Conservation (phyloP, 2,888 invertebrate species). For the Andrena fulva region DNA sequence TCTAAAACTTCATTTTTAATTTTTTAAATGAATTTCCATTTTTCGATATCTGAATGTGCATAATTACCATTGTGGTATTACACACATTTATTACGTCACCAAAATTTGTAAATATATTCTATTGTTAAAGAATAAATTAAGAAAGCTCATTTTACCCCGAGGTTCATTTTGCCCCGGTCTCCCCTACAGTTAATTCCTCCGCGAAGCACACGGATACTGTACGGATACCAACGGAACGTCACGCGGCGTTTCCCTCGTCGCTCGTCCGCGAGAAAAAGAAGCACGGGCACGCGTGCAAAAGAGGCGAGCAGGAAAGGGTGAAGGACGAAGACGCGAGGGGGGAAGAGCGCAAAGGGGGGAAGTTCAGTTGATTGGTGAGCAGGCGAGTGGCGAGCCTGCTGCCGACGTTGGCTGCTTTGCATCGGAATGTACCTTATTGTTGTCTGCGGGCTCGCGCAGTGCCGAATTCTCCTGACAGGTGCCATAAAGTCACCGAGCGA, state of each 20-base stretch:
- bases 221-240: not conserved
- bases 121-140: too few relatives aligned
- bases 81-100: too few relatives aligned
- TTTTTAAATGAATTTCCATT: too few relatives aligned
- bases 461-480: constrained; percentile 76
- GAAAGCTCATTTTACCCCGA: too few relatives aligned
- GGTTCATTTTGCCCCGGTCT: too few relatives aligned
- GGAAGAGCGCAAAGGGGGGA: constrained; percentile 34
- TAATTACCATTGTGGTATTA: too few relatives aligned
- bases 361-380: constrained; percentile 58
- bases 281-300: constrained; percentile 27
- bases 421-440: constrained; percentile 80
- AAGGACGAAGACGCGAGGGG: constrained; percentile 48
- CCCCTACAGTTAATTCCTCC: too few relatives aligned
- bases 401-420: constrained; percentile 70
- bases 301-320: constrained; percentile 51
- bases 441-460: constrained; percentile 71
- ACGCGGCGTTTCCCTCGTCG: constrained; percentile 1
- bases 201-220: not conserved
- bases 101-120: too few relatives aligned
- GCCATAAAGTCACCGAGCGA: constrained; percentile 75
- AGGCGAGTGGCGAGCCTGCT: constrained; percentile 55
- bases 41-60: too few relatives aligned
- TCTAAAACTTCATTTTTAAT: too few relatives aligned
- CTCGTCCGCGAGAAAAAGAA: constrained; percentile 30